Evolutionary conservation across 2,113 vertebrate species (phyloP).

Genomic region (Nyctereutes procyonoides): DNA sequence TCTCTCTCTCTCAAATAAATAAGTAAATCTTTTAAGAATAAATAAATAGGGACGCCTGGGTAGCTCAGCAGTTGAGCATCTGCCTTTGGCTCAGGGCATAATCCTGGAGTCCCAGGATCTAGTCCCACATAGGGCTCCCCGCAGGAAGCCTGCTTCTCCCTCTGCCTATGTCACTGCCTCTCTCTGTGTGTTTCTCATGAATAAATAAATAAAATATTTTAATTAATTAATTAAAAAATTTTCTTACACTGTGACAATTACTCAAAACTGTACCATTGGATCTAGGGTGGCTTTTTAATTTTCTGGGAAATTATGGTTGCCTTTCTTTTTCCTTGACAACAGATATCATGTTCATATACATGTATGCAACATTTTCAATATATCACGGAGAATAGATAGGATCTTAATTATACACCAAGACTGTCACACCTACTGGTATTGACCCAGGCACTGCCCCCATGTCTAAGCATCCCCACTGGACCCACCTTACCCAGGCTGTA

Average conservation of each 20-base stretch:
- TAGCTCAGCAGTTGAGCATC: background rate
- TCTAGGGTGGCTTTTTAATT: background rate
- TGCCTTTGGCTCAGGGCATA: background rate
- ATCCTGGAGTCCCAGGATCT: background rate
- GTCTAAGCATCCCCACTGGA: background rate
- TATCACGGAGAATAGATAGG: background rate
- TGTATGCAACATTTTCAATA: fast-evolving
- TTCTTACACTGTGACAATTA: background rate
- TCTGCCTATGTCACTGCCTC: background rate
- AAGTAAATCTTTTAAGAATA: background rate
- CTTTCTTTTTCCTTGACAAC: conserved; percentile 34
- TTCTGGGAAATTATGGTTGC: background rate
- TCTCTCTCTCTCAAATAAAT: background rate
- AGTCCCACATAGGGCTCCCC: background rate
- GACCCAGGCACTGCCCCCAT: background rate
- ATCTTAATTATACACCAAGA: background rate
- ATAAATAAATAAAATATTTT: background rate
- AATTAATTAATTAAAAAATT: background rate
- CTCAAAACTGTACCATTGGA: background rate
- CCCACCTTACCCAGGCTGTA: background rate
- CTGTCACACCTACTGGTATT: background rate
- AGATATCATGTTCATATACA: background rate
- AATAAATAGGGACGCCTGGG: background rate
- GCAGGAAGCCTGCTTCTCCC: background rate
- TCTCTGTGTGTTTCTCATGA: background rate